A percentile compares a stretch with the other conserved stretches of the same genome.
Conservation (phyloP, 1,140 invertebrate species). For the Helicoverpa armigera region DNA sequence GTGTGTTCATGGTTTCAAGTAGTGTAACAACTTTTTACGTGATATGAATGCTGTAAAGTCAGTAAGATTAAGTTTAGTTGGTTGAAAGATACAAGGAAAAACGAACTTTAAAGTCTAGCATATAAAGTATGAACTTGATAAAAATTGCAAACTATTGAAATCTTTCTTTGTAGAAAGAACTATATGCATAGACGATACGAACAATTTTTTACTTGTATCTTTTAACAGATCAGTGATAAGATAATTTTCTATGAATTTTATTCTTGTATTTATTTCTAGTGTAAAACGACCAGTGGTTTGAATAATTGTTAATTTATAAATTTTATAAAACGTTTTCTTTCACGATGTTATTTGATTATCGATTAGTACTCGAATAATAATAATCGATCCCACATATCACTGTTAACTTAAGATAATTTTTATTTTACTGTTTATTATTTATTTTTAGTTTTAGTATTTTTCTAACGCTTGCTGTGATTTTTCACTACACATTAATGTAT, state of each 20-base stretch:
- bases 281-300: conserved; percentile 35
- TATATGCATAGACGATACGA: neutral
- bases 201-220: conserved; percentile 2
- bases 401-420: conserved; percentile 44
- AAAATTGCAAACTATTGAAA: neutral
- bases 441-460: conserved; percentile 49
- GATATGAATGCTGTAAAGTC: conserved; percentile 26
- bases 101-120: neutral
- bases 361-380: conserved; percentile 42
- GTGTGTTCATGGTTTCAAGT: conserved; percentile 46
- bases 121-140: neutral
- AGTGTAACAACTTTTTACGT: conserved; percentile 32
- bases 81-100: conserved; percentile 9
- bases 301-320: conserved; percentile 47
- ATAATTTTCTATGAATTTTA: conserved; percentile 32
- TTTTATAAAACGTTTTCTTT: conserved; percentile 39
- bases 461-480: conserved; percentile 53
- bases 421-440: conserved; percentile 51
- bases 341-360: conserved; percentile 46
- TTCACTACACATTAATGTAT: conserved; percentile 40
- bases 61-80: conserved; percentile 2
- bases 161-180: too few relatives aligned
- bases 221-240: conserved; percentile 7
- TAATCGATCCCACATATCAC: conserved; percentile 53
- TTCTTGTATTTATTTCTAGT: conserved; percentile 43